phyloP scores from a whole-genome alignment of 2,888 invertebrate genomes.

The Unio pictorum region DNA sequence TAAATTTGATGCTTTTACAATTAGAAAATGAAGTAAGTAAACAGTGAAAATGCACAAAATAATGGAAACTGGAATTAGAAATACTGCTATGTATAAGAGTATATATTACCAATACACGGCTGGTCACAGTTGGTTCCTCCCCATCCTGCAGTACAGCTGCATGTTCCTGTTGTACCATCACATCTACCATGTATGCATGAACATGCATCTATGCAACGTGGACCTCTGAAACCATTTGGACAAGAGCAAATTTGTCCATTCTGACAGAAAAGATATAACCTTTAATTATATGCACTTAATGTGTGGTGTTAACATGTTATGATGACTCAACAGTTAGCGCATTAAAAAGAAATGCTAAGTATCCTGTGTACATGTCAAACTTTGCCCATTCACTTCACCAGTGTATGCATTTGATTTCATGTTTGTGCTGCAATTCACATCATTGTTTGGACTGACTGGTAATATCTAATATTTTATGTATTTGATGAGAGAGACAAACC shows the following conservation, averaged over 20 bases:
- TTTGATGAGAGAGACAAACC: no score
- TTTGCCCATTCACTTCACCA: no score
- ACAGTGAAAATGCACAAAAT: constrained; percentile 4
- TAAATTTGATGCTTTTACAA: no score
- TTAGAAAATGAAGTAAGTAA: neutral
- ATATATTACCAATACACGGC: constrained; percentile 44
- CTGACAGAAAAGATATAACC: constrained; percentile 4
- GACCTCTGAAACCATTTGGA: constrained; percentile 37
- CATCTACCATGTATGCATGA: constrained; percentile 44
- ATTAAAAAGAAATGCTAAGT: no score
- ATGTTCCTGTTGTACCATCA: constrained; percentile 27
- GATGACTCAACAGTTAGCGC: no score
- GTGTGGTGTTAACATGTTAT: no score
- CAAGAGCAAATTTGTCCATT: constrained; percentile 34
- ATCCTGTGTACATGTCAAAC: no score
- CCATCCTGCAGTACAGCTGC: constrained; percentile 57
- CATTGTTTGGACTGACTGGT: no score
- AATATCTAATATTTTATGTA: no score
- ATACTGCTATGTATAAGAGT: neutral
- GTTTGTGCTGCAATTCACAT: no score
- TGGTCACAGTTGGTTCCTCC: constrained; percentile 46
- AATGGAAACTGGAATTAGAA: neutral
- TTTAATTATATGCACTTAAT: no score
- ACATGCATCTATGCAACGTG: constrained; percentile 30
- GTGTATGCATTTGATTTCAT: no score